Evolutionary conservation across 2,797 vertebrate genomes (phyloP), one percentile per base, ranked within the genome.

Genomic region (Galago senegalensis): DNA sequence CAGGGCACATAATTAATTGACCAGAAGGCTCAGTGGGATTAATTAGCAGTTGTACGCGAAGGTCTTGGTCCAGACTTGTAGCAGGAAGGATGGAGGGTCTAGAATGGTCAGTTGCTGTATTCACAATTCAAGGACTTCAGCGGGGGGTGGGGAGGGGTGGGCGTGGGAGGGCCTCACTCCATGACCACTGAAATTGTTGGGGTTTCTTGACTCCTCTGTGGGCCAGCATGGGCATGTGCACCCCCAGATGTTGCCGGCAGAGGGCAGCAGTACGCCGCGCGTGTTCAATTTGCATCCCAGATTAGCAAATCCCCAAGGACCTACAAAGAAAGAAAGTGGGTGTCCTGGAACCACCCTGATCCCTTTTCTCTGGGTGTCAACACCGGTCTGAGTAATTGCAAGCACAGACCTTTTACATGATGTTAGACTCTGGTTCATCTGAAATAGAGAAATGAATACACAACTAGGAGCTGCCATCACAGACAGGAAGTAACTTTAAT

Each of bases 401-500:
- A 76, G 84, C 95, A 97, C 94, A 90, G 76, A 0, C 37, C 13
- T 73, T 91, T 93, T 77, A 49, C 31, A 82, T 90, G 31, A 87
- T 72, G 14, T 49, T 93, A 90, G 73, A 72, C 83, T 92, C 46
- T 13, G 63, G 87, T 72, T 80, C 93, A 89, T 96, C 94, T 96
- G 94, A 98, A 96, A 86, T 65, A 98, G 98, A 98, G 98, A 98
- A 99, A 99, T 98, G 98, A 99, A 98, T 87, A 98, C 98, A 93
- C 98, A 83, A 98, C 97, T 84, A 98, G 96, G 97, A 98, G 93
- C 98, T 98, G 98, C 98, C 98, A 98, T 99, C 99, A 99, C 99
- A 99, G 99, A 99, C 99, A 99, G 99, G 99, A 99, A 99, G 99
- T 99, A 99, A 99, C 99, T 99, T 99, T 99, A 99, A 99, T 99